Evolutionary conservation across 2,888 invertebrate genomes (phyloP).

Genomic region (Leucania comma): DNA sequence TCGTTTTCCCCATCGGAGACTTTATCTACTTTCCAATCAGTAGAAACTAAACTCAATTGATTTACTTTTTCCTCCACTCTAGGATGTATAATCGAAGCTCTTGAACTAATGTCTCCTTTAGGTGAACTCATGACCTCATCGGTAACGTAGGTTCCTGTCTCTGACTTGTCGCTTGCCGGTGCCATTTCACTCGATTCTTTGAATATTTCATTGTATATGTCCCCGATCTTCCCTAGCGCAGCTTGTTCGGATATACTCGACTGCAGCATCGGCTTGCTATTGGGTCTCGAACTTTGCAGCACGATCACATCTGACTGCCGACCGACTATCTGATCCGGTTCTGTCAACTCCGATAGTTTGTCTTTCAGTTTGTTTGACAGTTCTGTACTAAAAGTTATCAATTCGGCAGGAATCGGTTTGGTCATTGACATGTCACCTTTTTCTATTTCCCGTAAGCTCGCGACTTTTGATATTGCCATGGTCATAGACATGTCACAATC

Average conservation of each 20-base stretch:
- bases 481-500: conserved; percentile 33
- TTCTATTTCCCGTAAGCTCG: conserved; percentile 18
- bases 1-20: not conserved
- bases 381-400: conserved; percentile 26
- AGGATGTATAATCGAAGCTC: conserved; percentile 39
- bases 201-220: conserved; percentile 34
- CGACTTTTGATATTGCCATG: conserved; percentile 7
- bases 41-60: conserved; percentile 8
- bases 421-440: conserved; percentile 37
- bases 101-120: conserved; percentile 6
- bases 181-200: conserved; percentile 26
- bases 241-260: conserved; percentile 12
- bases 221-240: conserved; percentile 20
- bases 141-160: not conserved
- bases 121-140: conserved; percentile 2
- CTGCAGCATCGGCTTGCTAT: conserved; percentile 25
- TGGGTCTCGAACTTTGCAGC: conserved; percentile 53
- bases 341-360: not conserved
- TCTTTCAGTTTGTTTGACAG: conserved; percentile 23
- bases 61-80: conserved; percentile 32
- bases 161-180: not conserved
- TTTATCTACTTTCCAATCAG: not conserved
- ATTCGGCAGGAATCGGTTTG: conserved; percentile 54
- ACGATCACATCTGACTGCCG: conserved; percentile 58
- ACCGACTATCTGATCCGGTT: conserved; percentile 20